A percentile compares a stretch with the other conserved stretches of the same genome.
Conservation (phyloP, 1,140 invertebrate genomes). For the Daktulosphaira vitifoliae region DNA sequence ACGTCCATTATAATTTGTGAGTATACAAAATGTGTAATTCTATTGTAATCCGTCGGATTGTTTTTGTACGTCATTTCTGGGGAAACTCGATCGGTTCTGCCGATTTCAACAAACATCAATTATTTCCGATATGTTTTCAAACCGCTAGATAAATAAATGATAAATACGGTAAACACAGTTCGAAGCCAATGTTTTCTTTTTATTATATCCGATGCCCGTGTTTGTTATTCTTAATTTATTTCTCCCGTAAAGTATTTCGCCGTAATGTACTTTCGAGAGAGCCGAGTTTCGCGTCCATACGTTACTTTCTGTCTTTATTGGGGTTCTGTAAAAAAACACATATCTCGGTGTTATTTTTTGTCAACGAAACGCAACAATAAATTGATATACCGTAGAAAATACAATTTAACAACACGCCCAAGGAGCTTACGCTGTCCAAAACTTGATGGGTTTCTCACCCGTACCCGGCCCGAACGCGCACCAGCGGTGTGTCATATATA, state of each 20-base stretch:
- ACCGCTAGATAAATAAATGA: too few species aligned
- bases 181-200: too few species aligned
- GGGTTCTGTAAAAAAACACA: slow-evolving; percentile 25
- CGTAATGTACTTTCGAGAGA: slow-evolving; percentile 14
- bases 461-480: too few species aligned
- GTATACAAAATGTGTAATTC: too few species aligned
- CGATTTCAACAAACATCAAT: too few species aligned
- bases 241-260: slow-evolving; percentile 19
- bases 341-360: slow-evolving; percentile 20
- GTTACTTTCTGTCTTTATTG: slow-evolving; percentile 28
- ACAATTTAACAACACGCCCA: slow-evolving; percentile 32
- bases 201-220: not conserved
- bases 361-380: slow-evolving; percentile 27
- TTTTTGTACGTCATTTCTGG: too few species aligned
- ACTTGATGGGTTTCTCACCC: slow-evolving; percentile 27
- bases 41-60: too few species aligned
- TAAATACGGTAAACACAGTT: too few species aligned
- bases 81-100: too few species aligned
- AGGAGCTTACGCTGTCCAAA: slow-evolving; percentile 29
- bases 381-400: slow-evolving; percentile 26
- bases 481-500: too few species aligned
- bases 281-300: slow-evolving; percentile 20
- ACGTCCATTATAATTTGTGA: slow-evolving; percentile 94
- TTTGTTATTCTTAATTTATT: too few species aligned
- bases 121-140: too few species aligned